These are phyloP conservation scores for Pandemis cinnamomeana DNA, from an alignment of 2,888 invertebrate species.

Conservation along the genomic window DNA sequence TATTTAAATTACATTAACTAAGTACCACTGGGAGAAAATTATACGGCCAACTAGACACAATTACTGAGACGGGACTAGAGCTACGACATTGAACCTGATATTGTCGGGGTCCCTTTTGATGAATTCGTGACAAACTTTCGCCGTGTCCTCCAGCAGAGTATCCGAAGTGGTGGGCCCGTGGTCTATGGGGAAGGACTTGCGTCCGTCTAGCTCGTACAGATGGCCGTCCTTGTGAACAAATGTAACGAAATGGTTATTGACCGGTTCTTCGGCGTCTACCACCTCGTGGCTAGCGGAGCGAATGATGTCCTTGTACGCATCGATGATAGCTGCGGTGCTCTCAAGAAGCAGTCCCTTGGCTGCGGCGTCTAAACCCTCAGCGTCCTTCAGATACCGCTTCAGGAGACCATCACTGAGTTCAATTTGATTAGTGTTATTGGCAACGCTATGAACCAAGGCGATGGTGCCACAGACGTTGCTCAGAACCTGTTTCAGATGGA, in stretches of 20 bases:
- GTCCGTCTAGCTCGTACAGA: constrained; percentile 92
- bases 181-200: constrained; percentile 88
- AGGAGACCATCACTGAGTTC: constrained; percentile 88
- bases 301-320: constrained; percentile 92
- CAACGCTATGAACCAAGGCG: constrained; percentile 96
- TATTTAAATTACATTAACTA: constrained; percentile 23
- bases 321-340: constrained; percentile 88
- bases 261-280: constrained; percentile 86
- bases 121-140: constrained; percentile 91
- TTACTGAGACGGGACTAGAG: constrained; percentile 85
- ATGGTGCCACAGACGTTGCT: constrained; percentile 98
- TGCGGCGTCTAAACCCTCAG: constrained; percentile 87
- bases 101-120: constrained; percentile 94
- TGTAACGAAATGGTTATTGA: constrained; percentile 95
- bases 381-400: constrained; percentile 89
- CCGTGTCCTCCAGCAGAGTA: constrained; percentile 91
- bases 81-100: constrained; percentile 94
- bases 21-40: constrained; percentile 11
- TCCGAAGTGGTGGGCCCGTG: constrained; percentile 91
- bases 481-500: constrained; percentile 94
- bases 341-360: constrained; percentile 91
- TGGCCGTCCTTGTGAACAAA: constrained; percentile 91
- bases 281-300: constrained; percentile 92
- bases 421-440: constrained; percentile 93
- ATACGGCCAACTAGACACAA: constrained; percentile 24